Evolutionary conservation across 2,888 invertebrate species (phyloP).

Genomic region (Embidobia sp.): DNA sequence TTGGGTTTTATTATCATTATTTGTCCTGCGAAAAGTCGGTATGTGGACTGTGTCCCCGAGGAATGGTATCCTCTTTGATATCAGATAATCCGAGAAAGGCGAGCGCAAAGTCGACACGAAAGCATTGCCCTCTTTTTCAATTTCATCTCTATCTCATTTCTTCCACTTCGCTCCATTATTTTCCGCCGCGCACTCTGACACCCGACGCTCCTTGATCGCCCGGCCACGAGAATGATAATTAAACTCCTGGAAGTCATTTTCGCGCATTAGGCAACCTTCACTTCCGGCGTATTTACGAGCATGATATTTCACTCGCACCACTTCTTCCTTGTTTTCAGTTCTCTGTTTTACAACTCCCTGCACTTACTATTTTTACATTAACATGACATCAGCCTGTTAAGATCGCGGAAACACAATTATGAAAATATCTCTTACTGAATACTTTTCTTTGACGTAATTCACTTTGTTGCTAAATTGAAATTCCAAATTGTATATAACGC

Average conservation of each 20-base stretch:
- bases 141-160: conserved; percentile 65
- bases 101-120: conserved; percentile 66
- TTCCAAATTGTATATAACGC: no score
- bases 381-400: conserved; percentile 29
- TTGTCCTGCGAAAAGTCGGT: conserved; percentile 68
- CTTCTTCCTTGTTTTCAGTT: conserved; percentile 40
- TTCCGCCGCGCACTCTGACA: conserved; percentile 57
- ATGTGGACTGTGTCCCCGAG: conserved; percentile 68
- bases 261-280: conserved; percentile 62
- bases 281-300: conserved; percentile 64
- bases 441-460: conserved; percentile 12
- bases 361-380: conserved; percentile 47
- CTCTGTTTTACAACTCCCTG: conserved; percentile 24
- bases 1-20: conserved; percentile 72
- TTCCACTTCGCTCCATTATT: conserved; percentile 57
- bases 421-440: conserved; percentile 26
- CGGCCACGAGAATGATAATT: conserved; percentile 65
- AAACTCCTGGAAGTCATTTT: conserved; percentile 64
- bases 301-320: conserved; percentile 54
- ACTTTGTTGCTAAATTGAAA: no score
- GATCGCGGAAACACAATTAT: conserved; percentile 33
- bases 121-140: conserved; percentile 65
- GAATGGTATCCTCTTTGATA: conserved; percentile 72
- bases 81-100: conserved; percentile 74
- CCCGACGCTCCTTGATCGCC: conserved; percentile 58